phyloP scores from a whole-genome alignment of 2,888 invertebrate species.

The Eremobia ochroleuca region DNA sequence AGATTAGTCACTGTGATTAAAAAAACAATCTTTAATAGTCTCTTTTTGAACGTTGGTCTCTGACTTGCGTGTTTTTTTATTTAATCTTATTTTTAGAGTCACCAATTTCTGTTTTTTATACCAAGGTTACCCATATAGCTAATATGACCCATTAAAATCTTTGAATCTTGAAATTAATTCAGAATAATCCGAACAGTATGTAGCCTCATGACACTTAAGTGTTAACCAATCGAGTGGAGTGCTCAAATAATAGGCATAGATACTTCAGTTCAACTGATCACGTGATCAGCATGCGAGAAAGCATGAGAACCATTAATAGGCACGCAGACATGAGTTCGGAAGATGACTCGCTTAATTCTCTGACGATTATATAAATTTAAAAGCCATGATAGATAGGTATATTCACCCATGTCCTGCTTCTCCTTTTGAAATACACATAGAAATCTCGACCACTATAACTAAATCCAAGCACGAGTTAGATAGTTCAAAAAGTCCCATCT shows the following conservation, averaged over 20 bases:
- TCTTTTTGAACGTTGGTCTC: no score
- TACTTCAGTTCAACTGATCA: constrained; percentile 30
- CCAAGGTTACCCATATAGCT: background rate
- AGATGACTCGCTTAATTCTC: background rate
- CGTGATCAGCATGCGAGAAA: constrained; percentile 47
- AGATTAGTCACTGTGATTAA: no score
- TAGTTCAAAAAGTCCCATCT: background rate
- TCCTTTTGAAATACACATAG: background rate
- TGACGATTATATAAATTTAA: background rate
- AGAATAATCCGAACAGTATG: constrained; percentile 8
- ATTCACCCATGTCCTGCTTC: background rate
- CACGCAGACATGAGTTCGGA: background rate
- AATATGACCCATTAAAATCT: background rate
- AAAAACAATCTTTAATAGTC: no score
- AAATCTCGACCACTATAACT: background rate
- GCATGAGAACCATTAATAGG: constrained; percentile 14
- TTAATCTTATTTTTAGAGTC: background rate
- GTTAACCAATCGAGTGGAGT: constrained; percentile 33
- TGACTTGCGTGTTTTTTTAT: background rate
- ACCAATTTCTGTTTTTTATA: background rate
- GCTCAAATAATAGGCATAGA: constrained; percentile 22
- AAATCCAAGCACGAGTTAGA: background rate
- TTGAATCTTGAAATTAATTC: background rate
- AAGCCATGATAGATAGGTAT: background rate
- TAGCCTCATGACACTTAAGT: constrained; percentile 35